phyloP scores from a whole-genome alignment of 2,888 invertebrate species.

The Antheraea yamamai region DNA sequence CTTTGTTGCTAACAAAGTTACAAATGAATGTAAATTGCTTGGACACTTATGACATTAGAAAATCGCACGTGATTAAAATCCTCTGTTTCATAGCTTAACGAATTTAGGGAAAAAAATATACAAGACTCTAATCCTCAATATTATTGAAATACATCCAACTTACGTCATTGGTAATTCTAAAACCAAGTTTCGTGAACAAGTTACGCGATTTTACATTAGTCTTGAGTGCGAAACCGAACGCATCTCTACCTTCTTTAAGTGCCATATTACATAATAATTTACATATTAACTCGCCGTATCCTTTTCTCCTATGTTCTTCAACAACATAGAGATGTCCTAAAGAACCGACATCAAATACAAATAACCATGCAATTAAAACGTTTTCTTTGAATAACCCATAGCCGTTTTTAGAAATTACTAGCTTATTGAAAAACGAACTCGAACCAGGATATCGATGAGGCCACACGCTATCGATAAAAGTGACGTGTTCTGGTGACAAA shows the following conservation, averaged over 20 bases:
- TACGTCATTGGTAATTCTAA: slow-evolving; percentile 33
- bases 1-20: too few relatives aligned
- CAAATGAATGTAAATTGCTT: too few relatives aligned
- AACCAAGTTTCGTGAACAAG: slow-evolving; percentile 53
- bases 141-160: slow-evolving; percentile 43
- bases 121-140: neutral
- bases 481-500: slow-evolving; percentile 43
- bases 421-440: slow-evolving; percentile 43
- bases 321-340: slow-evolving; percentile 57
- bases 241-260: slow-evolving; percentile 43
- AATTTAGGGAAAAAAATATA: neutral
- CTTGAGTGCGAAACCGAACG: slow-evolving; percentile 46
- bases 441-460: slow-evolving; percentile 51
- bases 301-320: slow-evolving; percentile 53
- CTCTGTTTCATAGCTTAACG: too few relatives aligned
- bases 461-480: slow-evolving; percentile 51
- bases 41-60: too few relatives aligned
- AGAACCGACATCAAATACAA: slow-evolving; percentile 54
- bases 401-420: slow-evolving; percentile 50
- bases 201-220: slow-evolving; percentile 49
- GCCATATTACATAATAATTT: slow-evolving; percentile 51
- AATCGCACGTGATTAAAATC: too few relatives aligned
- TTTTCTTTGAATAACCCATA: slow-evolving; percentile 50
- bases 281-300: slow-evolving; percentile 52
- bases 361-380: slow-evolving; percentile 50